A percentile compares a stretch with the other conserved stretches of the same genome.
These are phyloP conservation scores for Phylloscopus whistleri DNA, from an alignment of 2,113 vertebrate species.

Conservation along the genomic window DNA sequence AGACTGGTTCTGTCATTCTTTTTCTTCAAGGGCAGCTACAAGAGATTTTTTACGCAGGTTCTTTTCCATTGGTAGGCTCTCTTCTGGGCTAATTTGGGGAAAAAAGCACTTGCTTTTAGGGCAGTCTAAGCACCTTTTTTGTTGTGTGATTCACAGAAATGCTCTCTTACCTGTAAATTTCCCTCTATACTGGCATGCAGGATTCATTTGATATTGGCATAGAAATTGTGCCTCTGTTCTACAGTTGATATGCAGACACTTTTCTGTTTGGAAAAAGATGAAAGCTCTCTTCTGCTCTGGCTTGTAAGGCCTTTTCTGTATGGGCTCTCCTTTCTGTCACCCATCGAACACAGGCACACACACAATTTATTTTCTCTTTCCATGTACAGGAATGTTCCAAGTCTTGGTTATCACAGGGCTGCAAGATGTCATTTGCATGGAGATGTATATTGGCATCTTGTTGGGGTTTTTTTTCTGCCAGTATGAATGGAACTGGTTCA, in stretches of 20 bases:
- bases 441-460: background rate
- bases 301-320: background rate
- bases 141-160: conserved; percentile 17
- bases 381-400: conserved; percentile 25
- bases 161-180: conserved; percentile 34
- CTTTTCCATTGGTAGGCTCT: conserved; percentile 3
- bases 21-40: conserved; percentile 1
- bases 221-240: conserved; percentile 47
- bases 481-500: background rate
- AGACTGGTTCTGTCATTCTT: conserved; percentile 40
- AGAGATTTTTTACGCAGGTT: background rate
- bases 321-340: conserved; percentile 1
- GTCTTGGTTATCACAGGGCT: conserved; percentile 43
- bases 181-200: background rate
- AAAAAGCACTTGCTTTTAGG: background rate
- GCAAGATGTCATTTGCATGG: conserved; percentile 38
- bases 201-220: conserved; percentile 30
- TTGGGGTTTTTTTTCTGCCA: background rate
- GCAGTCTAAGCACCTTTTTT: background rate
- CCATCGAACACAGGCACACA: background rate
- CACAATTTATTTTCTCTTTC: background rate
- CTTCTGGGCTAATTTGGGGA: background rate
- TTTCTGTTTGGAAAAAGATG: conserved; percentile 45
- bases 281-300: conserved; percentile 36
- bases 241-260: conserved; percentile 49